Conservation (phyloP, 2,888 invertebrate genomes). For the Microchrysa polita region DNA sequence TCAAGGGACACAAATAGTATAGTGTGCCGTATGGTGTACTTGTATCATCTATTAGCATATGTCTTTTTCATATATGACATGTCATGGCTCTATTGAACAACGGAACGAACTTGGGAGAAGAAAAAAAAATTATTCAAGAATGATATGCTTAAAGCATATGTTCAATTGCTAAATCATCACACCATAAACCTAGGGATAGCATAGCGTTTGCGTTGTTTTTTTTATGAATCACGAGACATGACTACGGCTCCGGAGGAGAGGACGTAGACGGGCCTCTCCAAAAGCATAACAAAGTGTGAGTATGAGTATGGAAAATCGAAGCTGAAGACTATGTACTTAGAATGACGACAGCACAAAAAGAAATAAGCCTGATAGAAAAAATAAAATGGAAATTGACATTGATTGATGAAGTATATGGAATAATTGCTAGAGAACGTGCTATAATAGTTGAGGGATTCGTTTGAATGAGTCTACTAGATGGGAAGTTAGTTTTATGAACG, state of each 20-base stretch:
- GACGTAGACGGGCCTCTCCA: no score
- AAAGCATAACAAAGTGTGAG: neutral
- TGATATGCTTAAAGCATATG: constrained; percentile 26
- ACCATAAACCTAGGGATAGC: neutral
- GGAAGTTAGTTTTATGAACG: no score
- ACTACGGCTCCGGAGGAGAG: no score
- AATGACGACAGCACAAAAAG: constrained; percentile 24
- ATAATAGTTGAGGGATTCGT: no score
- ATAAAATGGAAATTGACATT: constrained; percentile 22
- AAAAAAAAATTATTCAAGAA: neutral
- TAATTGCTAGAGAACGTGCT: no score
- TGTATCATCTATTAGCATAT: neutral
- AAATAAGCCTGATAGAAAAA: no score
- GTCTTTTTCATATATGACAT: neutral
- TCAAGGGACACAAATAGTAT: neutral
- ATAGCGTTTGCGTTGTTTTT: no score
- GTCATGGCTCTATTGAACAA: neutral
- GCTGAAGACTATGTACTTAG: neutral
- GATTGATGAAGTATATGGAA: constrained; percentile 36
- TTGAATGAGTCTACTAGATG: no score
- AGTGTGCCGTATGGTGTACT: no score
- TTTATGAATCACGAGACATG: no score
- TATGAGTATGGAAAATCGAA: neutral
- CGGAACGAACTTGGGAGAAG: no score
- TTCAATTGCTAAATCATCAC: constrained; percentile 40